Evolutionary conservation across 2,113 vertebrate species (phyloP), one percentile per base, ranked within the genome.

Genomic region (Hucho hucho): DNA sequence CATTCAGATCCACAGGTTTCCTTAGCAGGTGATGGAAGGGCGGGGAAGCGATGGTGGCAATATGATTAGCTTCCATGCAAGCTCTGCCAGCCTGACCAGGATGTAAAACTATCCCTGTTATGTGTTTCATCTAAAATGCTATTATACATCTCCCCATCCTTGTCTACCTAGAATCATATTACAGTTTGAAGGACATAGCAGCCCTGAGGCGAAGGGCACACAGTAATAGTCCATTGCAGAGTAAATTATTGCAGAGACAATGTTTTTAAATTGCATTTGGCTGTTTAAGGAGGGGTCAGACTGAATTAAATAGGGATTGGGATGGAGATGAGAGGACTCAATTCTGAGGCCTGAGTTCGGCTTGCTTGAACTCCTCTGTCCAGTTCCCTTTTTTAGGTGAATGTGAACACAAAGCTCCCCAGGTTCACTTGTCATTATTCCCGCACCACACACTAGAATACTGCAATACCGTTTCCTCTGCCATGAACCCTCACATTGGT

Each of bases 201-300:
- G 7, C 12, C 69, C 9, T 28, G 58, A 70, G 24, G 32, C 4
- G 6, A 29, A 61, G 20, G n/a, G 22, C 16, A 43, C 11, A 43
- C 28, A 43, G 18, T 28, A 22, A 61, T 26, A 72, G 56, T 63
- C 32, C 12, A 18, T 25, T 56, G 64, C 7, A 5, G 49, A 25
- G 37, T 80, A 9, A 43, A 43, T 80, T 64, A 69, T 73, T 68
- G 32, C 12, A 1, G 4, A 28, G 20, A 56, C 26, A 67, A 46
- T 68, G n/a, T 72, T 67, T 61, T 66, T 59, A 43, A 11, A 67
- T 76, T 79, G 64, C 69, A 66, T 74, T 69, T 32, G 69, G 32
- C 49, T 43, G 32, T 14, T 5, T 37, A 2, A 6, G 32, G 18
- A 56, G n/a, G 56, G 64, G 4, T 16, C 14, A 12, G 3, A 24